These are phyloP conservation scores for Falcaria lacertinaria DNA, from an alignment of 2,888 invertebrate species.

Conservation along the genomic window DNA sequence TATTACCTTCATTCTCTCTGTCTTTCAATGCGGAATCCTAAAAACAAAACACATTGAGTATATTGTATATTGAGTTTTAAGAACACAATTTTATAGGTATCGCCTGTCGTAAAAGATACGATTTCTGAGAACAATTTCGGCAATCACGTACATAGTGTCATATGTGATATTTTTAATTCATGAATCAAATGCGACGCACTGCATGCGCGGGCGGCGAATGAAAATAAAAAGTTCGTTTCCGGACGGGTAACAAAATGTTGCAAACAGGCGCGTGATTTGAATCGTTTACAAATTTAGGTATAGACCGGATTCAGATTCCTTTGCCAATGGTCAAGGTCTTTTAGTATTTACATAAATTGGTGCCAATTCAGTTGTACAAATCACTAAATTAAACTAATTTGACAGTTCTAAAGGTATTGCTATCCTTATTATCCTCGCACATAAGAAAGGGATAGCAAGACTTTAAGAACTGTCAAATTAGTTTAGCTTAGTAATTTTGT, in stretches of 20 bases:
- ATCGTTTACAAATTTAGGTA: conserved; percentile 13
- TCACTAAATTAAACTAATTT: too few relatives aligned
- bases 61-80: conserved; percentile 4
- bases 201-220: conserved; percentile 29
- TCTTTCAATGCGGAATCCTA: background rate
- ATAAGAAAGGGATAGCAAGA: too few relatives aligned
- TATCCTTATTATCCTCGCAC: too few relatives aligned
- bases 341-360: too few relatives aligned
- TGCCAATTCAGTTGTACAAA: too few relatives aligned
- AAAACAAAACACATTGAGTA: background rate
- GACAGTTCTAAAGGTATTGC: too few relatives aligned
- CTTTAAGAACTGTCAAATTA: too few relatives aligned
- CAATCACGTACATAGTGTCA: conserved; percentile 21
- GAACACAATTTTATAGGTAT: conserved; percentile 22
- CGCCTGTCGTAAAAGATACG: conserved; percentile 24
- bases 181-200: conserved; percentile 42
- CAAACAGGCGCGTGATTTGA: conserved; percentile 40
- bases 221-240: conserved; percentile 40
- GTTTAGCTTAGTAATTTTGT: too few relatives aligned
- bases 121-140: conserved; percentile 39
- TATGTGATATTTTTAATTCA: conserved; percentile 67
- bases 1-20: too few relatives aligned
- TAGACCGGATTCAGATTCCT: background rate
- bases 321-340: background rate
- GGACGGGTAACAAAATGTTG: conserved; percentile 54